A percentile compares a stretch with the other conserved stretches of the same genome.
Evolutionary conservation across 2,888 invertebrate genomes (phyloP).

Genomic region (Nephrotoma guestfalica): DNA sequence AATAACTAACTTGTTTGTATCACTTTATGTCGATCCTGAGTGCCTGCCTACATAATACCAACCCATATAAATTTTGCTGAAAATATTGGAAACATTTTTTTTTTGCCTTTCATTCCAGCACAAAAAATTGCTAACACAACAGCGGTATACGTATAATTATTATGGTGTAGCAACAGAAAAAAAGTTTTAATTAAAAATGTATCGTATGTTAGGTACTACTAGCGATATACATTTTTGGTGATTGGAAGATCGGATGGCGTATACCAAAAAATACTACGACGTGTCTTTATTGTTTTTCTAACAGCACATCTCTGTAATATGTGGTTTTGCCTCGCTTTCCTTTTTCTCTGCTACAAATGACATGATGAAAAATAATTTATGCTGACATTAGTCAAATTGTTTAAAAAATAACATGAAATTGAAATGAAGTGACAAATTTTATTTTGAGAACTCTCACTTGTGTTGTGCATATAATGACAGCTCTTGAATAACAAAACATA

Average conservation of each 20-base stretch:
- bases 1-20: neutral
- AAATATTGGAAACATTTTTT: neutral
- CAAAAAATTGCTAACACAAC: neutral
- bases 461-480: neutral
- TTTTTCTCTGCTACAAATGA: neutral
- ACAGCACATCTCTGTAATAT: neutral
- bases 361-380: neutral
- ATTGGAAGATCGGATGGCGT: neutral
- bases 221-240: neutral
- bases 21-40: neutral
- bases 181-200: neutral
- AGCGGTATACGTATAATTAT: neutral
- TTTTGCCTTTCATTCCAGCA: neutral
- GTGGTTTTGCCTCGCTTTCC: neutral
- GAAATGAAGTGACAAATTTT: neutral
- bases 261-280: neutral
- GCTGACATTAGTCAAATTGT: neutral
- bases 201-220: neutral
- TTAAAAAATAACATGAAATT: neutral
- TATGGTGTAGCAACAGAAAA: neutral
- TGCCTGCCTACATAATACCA: neutral
- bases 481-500: neutral
- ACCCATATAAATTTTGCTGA: neutral
- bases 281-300: neutral
- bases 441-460: neutral